Evolutionary conservation across 2,888 invertebrate genomes (phyloP).

Genomic region (Carterocephalus palaemon): DNA sequence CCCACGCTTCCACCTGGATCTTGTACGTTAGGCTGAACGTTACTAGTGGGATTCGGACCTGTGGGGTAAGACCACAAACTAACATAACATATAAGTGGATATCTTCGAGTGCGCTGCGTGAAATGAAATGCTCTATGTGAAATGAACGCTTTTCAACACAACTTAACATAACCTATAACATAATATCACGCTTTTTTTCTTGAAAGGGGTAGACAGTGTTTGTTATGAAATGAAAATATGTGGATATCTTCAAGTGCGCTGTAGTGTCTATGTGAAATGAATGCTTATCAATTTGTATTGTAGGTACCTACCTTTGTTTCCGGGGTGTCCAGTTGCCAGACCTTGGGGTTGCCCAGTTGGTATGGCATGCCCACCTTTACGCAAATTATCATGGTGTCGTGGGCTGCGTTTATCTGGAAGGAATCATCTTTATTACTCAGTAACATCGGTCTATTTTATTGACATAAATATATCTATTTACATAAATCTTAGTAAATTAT

Average conservation of each 20-base stretch:
- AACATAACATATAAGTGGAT: no score
- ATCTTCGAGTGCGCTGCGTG: no score
- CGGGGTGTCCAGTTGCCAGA: slow-evolving; percentile 53
- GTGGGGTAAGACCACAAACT: no score
- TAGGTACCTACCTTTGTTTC: slow-evolving; percentile 43
- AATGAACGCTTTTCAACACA: no score
- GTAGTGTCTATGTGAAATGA: background rate
- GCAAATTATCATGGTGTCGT: slow-evolving; percentile 46
- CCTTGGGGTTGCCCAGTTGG: slow-evolving; percentile 44
- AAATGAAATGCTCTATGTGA: no score
- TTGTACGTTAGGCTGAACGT: slow-evolving; percentile 41
- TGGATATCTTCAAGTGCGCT: background rate
- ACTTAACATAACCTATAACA: no score
- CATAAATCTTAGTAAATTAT: no score
- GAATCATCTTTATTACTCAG: no score
- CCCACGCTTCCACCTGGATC: slow-evolving; percentile 59
- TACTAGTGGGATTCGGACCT: slow-evolving; percentile 51
- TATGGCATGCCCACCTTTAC: slow-evolving; percentile 65
- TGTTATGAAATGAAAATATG: background rate
- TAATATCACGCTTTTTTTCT: no score
- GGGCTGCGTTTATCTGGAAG: slow-evolving; percentile 33
- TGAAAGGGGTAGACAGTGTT: no score
- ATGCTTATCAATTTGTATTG: background rate
- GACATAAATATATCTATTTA: no score
- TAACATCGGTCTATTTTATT: no score